Evolutionary conservation across 2,113 vertebrate genomes (phyloP), one percentile per base, ranked within the genome.

Genomic region (Sinosuthora webbiana): DNA sequence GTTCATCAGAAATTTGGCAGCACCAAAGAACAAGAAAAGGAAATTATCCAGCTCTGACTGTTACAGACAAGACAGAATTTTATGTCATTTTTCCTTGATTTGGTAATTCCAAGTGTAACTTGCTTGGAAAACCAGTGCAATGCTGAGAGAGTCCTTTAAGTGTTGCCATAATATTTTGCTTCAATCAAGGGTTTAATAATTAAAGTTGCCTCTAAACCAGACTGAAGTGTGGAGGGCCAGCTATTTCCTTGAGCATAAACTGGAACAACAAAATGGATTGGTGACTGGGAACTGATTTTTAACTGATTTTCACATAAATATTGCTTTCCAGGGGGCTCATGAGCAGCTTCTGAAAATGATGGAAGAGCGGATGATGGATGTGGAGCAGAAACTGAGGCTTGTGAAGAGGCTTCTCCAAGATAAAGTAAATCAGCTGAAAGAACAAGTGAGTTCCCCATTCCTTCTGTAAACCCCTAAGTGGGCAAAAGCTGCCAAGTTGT

Each of bases 341-440:
- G 98, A 99, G 90, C 96, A 97, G 80, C 98, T 98, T 87, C 98
- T 99, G 75, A 97, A 96, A 85, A 98, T 95, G 71, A 99, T 99
- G 99, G 99, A 99, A 91, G 98, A 98, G 80, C 97, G 99, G 5
- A 99, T 99, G 99, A 98, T 97, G 90, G 99, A 99, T 78, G 98
- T 99, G 39, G 99, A 99, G 73, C 97, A 99, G 95, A 99, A 99
- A 59, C 98, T 99, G 31, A 98, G 97, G 73, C 98, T 99, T 47
- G 98, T 99, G 70, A 99, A 99, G 91, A 98, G 99, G 85, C 98
- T 99, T 95, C 98, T 99, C 87, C 98, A 98, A 89, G 99, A 99
- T 62, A 99, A 99, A 97, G 99, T 99, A 9, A 97, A 98, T 94
- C 99, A 99, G 97, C 98, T 99, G 68, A 99, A 98, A 96, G 99